These are phyloP conservation scores for Nebria brevicollis DNA, from an alignment of 2,888 invertebrate genomes.

Conservation along the genomic window DNA sequence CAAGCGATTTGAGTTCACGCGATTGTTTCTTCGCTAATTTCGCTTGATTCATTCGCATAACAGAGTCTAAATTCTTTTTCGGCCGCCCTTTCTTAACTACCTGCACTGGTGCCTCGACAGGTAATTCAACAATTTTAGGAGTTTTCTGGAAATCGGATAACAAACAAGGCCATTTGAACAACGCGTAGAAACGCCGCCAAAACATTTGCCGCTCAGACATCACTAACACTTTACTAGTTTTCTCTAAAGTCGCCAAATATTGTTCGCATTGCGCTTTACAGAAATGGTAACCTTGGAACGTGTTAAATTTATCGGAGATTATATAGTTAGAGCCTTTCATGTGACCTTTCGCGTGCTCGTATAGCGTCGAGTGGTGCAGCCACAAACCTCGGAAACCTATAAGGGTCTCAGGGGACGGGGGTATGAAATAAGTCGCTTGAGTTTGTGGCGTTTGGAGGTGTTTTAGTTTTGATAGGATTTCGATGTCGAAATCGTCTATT, in stretches of 20 bases:
- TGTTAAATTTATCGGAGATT: neutral
- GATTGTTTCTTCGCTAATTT: constrained; percentile 2
- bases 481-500: constrained; percentile 53
- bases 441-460: neutral
- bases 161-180: constrained; percentile 27
- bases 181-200: constrained; percentile 12
- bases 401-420: constrained; percentile 21
- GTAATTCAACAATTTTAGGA: neutral
- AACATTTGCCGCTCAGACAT: constrained; percentile 17
- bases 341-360: constrained; percentile 9
- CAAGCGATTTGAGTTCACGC: neutral
- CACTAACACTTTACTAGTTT: neutral
- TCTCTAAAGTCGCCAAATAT: neutral
- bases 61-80: constrained; percentile 3
- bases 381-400: constrained; percentile 33
- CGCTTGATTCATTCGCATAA: constrained; percentile 27
- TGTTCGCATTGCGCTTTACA: neutral
- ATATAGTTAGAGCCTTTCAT: neutral
- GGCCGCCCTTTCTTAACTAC: neutral
- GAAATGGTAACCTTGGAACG: neutral
- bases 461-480: constrained; percentile 44
- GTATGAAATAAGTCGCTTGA: neutral
- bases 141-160: constrained; percentile 8
- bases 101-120: neutral
- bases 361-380: constrained; percentile 15